Conservation (phyloP, 2,113 vertebrate genomes). For the Arvicanthis niloticus region DNA sequence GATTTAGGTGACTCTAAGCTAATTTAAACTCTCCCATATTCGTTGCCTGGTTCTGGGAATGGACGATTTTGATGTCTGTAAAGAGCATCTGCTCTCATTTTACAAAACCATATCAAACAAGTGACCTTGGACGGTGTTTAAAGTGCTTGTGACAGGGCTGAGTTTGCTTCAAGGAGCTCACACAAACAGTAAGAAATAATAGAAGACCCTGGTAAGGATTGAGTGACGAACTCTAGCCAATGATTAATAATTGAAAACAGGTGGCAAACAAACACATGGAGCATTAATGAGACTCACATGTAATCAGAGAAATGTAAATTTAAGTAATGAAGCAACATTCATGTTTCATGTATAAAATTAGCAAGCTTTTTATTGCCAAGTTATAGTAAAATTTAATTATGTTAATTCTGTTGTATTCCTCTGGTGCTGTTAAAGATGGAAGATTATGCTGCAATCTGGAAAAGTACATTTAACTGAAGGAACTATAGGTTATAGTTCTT, state of each 20-base stretch:
- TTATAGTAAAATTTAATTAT: slow-evolving; percentile 42
- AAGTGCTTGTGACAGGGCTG: not conserved
- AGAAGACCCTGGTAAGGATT: not conserved
- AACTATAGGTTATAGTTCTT: not conserved
- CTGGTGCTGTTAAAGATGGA: slow-evolving; percentile 23
- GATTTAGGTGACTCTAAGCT: slow-evolving; percentile 16
- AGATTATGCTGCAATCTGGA: slow-evolving; percentile 12
- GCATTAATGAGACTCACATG: not conserved
- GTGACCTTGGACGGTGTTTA: not conserved
- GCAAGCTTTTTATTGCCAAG: not conserved
- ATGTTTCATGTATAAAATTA: not conserved
- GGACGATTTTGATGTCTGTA: not conserved
- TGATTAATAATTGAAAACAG: not conserved
- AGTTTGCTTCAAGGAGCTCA: not conserved
- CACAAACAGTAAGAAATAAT: not conserved
- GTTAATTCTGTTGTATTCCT: not conserved
- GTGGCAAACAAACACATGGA: not conserved
- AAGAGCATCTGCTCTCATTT: slow-evolving; percentile 15
- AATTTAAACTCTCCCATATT: not conserved
- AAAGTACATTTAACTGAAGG: not conserved
- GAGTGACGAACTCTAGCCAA: not conserved
- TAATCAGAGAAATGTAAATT: not conserved
- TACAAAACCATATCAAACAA: slow-evolving; percentile 9
- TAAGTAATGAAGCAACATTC: not conserved
- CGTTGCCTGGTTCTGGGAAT: not conserved